These are phyloP conservation scores for Centropus bengalensis DNA, from an alignment of 2,113 vertebrate genomes.

Conservation along the genomic window DNA sequence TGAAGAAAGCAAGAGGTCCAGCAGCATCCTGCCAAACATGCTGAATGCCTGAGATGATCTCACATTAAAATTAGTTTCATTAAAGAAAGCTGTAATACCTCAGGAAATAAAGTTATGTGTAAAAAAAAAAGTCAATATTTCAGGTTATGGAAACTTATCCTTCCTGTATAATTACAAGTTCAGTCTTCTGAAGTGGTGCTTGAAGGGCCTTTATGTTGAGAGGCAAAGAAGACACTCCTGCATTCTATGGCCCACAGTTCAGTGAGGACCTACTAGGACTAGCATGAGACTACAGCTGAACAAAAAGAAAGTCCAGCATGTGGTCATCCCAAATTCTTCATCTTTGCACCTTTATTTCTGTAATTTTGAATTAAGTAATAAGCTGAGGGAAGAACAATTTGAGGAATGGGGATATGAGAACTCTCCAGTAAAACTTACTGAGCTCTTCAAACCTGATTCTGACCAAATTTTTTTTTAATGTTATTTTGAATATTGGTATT, in stretches of 20 bases:
- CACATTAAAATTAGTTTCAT: neutral
- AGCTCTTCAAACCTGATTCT: neutral
- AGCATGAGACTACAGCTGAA: neutral
- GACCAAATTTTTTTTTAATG: neutral
- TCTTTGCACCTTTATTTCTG: neutral
- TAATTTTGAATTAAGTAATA: neutral
- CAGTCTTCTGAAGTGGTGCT: neutral
- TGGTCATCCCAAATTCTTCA: neutral
- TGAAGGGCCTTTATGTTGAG: neutral
- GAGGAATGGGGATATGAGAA: neutral
- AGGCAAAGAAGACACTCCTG: neutral
- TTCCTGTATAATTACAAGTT: neutral
- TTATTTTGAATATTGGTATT: neutral
- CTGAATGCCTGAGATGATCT: neutral
- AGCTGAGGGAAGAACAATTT: neutral
- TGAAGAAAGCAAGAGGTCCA: neutral
- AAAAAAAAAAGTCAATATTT: neutral
- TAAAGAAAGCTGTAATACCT: neutral
- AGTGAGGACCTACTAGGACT: neutral
- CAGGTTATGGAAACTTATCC: neutral
- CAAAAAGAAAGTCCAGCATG: neutral
- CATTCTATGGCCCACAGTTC: neutral
- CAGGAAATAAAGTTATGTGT: neutral
- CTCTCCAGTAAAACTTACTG: neutral
- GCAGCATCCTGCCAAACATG: neutral